These are phyloP conservation scores for Zosterops borbonicus DNA, from an alignment of 2,113 vertebrate species.

Conservation along the genomic window DNA sequence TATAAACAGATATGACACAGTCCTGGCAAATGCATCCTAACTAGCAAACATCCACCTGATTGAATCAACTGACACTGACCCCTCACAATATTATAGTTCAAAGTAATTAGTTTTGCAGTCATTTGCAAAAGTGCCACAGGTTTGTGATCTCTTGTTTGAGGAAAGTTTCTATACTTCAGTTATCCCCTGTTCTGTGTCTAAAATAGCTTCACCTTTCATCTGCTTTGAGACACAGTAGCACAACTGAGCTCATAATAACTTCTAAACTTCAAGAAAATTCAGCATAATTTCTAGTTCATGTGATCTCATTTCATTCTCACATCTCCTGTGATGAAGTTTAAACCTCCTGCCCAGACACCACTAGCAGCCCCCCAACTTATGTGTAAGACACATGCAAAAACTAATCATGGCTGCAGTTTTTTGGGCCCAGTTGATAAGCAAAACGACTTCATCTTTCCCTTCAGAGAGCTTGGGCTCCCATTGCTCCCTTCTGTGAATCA, in stretches of 20 bases:
- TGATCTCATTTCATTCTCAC: neutral
- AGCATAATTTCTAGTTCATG: neutral
- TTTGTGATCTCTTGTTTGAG: neutral
- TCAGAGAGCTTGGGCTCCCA: neutral
- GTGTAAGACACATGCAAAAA: neutral
- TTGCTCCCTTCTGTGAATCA: neutral
- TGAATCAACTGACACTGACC: neutral
- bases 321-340: neutral
- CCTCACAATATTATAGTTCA: neutral
- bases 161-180: neutral
- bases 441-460: neutral
- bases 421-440: neutral
- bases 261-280: neutral
- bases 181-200: neutral
- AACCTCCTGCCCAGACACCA: neutral
- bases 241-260: neutral
- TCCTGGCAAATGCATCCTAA: neutral
- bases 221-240: neutral
- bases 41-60: neutral
- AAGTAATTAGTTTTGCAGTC: neutral
- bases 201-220: neutral
- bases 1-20: neutral
- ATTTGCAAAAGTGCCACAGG: neutral
- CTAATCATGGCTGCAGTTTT: neutral
- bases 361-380: neutral